A percentile compares a stretch with the other conserved stretches of the same genome.
phyloP scores from a whole-genome alignment of 2,888 invertebrate genomes.

The Tiliacea aurago region DNA sequence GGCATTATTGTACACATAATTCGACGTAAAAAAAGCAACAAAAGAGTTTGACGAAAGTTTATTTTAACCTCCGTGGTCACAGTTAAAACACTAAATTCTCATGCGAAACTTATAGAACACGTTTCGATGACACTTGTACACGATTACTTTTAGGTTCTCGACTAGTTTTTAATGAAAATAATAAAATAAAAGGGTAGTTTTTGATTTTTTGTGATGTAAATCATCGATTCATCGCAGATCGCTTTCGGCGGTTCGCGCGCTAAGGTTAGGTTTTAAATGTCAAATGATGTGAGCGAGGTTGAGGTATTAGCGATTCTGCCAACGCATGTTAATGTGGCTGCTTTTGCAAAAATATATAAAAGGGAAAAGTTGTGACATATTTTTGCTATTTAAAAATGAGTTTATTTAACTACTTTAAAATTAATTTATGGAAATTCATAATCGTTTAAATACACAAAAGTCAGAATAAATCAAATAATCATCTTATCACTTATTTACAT shows the following conservation, averaged over 20 bases:
- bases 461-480: conserved; percentile 26
- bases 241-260: conserved; percentile 64
- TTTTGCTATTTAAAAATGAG: not conserved
- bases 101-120: conserved; percentile 61
- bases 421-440: not conserved
- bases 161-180: conserved; percentile 26
- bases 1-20: conserved; percentile 67
- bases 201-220: conserved; percentile 27
- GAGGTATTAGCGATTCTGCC: conserved; percentile 53
- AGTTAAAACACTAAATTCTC: conserved; percentile 66
- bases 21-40: conserved; percentile 62
- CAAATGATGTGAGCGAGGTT: conserved; percentile 56
- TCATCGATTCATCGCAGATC: too few relatives aligned
- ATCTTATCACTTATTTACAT: conserved; percentile 45
- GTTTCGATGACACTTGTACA: conserved; percentile 43
- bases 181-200: conserved; percentile 41
- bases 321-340: not conserved
- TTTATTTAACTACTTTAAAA: not conserved
- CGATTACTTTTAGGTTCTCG: conserved; percentile 12
- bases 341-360: not conserved
- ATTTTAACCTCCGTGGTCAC: conserved; percentile 50
- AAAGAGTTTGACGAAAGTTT: conserved; percentile 39
- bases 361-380: too few relatives aligned
- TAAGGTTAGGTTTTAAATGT: conserved; percentile 66
- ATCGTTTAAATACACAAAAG: not conserved